Base-by-base conservation (phyloP, 2,797 vertebrate genomes). In the Hemitrygon akajei region DNA sequence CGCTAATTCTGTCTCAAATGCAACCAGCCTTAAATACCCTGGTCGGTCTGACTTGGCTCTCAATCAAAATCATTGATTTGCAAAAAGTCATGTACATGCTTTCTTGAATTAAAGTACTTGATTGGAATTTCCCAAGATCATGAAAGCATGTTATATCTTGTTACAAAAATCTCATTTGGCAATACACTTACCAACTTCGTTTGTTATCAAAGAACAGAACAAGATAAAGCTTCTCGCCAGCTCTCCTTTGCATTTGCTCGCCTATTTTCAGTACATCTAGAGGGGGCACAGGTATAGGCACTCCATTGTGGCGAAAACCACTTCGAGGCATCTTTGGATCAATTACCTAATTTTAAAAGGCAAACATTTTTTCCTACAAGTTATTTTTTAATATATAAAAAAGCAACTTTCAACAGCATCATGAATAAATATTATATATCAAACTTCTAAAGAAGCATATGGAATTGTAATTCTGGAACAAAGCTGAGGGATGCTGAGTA, bases 201-300 rank as follows among this genome's bases (percentile, higher is more conserved):
- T 99, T 99, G 96, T 98, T 99, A 97, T 99, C 98, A 95, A 99
- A 99, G 96, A 99, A 99, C 94, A 99, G 97, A 94, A 99, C 98
- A 80, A 99, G 98, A 96, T 98, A 98, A 93, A 99, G 97, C 95
- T 98, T 98, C 96, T 99, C 99, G 0, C 98, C 98, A 0, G 98
- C 97, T 96, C 98, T 99, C 97, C 98, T 99, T 97, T 99, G 98
- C 99, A 99, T 99, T 97, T 98, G 98, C 94, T 99, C 98, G 94
- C 99, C 99, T 0, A 98, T 97, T 96, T 98, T 98, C 94, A 99
- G 97, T 95, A 99, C 98, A 84, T 98, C 98, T 96, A 98, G 96
- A 77, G 99, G 98, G 14, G 99, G 98, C 95, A 97, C 98, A 7
- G 98, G 98, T 95, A 99, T 99, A 95, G 98, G 98, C 96, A 98